These are phyloP conservation scores for Macrobrachium rosenbergii DNA, from an alignment of 1,140 invertebrate species.

Conservation along the genomic window DNA sequence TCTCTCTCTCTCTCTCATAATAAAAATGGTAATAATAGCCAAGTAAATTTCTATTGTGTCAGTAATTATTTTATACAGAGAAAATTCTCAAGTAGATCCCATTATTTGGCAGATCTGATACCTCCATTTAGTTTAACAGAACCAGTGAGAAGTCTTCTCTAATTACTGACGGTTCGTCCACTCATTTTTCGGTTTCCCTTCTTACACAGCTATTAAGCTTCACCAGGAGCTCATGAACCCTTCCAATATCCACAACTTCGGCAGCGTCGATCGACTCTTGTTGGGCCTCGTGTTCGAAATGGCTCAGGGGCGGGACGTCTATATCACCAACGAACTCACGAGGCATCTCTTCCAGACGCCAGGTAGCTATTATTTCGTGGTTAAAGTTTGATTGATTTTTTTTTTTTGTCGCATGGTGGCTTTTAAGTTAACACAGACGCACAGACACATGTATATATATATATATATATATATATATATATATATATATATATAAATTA, in stretches of 20 bases:
- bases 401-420: not conserved
- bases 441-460: no score
- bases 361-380: slow-evolving; percentile 67
- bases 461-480: no score
- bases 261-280: slow-evolving; percentile 83
- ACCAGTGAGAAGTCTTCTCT: no score
- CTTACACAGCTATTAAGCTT: slow-evolving; percentile 79
- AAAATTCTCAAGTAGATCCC: no score
- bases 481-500: no score
- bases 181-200: not conserved
- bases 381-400: not conserved
- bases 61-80: no score
- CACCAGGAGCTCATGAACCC: slow-evolving; percentile 82
- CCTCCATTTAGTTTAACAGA: no score
- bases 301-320: slow-evolving; percentile 85
- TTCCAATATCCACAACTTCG: slow-evolving; percentile 74
- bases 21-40: no score
- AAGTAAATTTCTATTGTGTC: no score
- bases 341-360: slow-evolving; percentile 88
- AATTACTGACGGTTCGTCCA: not conserved
- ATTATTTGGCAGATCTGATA: no score
- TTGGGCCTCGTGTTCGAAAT: slow-evolving; percentile 82
- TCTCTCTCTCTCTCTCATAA: not conserved
- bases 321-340: slow-evolving; percentile 85
- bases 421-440: no score